Evolutionary conservation across 2,797 vertebrate species (phyloP), one percentile per base, ranked within the genome.

Genomic region (Cryptoblepharus egeriae): DNA sequence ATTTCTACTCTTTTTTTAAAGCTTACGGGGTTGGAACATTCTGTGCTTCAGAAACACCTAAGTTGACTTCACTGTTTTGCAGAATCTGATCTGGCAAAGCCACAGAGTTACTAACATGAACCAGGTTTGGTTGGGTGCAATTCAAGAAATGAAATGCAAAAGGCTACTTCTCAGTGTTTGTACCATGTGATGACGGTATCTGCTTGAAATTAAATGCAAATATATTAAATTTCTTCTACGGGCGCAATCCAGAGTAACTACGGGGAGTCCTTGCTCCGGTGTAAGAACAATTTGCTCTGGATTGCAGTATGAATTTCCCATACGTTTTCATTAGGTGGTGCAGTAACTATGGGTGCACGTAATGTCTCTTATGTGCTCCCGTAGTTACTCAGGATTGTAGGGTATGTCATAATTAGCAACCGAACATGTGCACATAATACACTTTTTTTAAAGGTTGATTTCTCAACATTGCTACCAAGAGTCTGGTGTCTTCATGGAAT

Each of bases 1-100:
- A 61, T 60, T 73, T 68, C 63, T 20, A 30, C 72, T 24, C 72
- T 60, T 84, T 42, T 42, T 49, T 10, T 68, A 74, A 84, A 52
- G 63, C 63, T 79, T 68, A 49, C 57, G 58, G 30, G 39, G 30
- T 75, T 84, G 76, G 82, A 84, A 79, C 77, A 61, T 68, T 79
- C 63, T 61, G 77, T 79, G 71, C 77, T 69, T 74, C 39, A 52
- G 70, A 79, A 84, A 79, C 70, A 84, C 82, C 76, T 84, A 35
- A 67, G 52, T 35, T 83, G 76, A 79, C 76, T 84, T 84, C 55
- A 60, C 55, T 68, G 3, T 79, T 74, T 45, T 52, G 55, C 2
- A 75, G 37, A 42, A 84, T 79, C 77, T 49, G 77, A 84, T 84
- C 55, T 84, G 82, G 77, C 70, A 69, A 69, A 68, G 70, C 30